These are phyloP conservation scores for Hemiscyllium ocellatum DNA, from an alignment of 2,113 vertebrate species.

Conservation along the genomic window DNA sequence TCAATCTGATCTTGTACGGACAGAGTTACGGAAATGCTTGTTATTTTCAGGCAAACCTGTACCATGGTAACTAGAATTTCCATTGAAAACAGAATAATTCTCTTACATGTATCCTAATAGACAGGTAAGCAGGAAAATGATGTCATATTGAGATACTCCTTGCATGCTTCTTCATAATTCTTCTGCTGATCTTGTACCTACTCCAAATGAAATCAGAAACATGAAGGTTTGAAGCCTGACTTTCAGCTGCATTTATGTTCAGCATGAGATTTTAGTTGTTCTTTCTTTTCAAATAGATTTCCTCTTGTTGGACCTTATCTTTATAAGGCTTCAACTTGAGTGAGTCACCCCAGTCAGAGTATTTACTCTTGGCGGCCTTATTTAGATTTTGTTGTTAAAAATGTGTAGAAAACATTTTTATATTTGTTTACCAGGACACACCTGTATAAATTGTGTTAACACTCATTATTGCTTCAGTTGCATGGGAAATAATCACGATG, in stretches of 20 bases:
- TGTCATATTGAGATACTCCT: not conserved
- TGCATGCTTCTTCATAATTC: not conserved
- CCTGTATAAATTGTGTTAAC: not conserved
- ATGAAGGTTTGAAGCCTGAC: not conserved
- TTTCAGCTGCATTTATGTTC: not conserved
- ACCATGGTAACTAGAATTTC: not conserved
- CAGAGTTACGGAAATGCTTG: not conserved
- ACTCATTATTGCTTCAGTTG: not conserved
- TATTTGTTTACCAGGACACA: not conserved
- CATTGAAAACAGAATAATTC: not conserved
- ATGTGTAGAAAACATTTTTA: not conserved
- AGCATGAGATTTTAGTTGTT: not conserved
- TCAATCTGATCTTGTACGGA: not conserved
- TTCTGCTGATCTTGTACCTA: not conserved
- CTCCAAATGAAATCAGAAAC: not conserved
- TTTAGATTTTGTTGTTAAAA: not conserved
- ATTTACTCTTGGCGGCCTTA: not conserved
- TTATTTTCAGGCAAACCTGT: not conserved
- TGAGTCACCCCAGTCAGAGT: not conserved
- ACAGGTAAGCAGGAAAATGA: not conserved
- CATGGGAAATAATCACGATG: not conserved
- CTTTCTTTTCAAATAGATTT: not conserved
- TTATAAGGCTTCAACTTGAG: not conserved
- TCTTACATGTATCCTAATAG: not conserved
- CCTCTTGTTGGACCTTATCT: not conserved